These are phyloP conservation scores for Drosophila guanche DNA, from an alignment of 1,140 invertebrate genomes.

Conservation along the genomic window DNA sequence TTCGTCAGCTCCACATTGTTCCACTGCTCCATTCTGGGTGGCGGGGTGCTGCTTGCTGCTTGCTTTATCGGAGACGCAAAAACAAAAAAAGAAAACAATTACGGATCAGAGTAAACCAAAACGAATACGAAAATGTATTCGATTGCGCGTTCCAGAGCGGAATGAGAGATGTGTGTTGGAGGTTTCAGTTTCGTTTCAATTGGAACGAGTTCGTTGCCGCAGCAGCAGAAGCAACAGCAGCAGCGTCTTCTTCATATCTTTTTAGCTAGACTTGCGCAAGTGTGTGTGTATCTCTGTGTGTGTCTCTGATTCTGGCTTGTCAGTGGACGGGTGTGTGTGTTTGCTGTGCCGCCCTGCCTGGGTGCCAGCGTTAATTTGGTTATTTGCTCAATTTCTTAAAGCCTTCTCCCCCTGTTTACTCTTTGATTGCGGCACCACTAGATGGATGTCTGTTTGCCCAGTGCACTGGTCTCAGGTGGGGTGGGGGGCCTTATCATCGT, in stretches of 20 bases:
- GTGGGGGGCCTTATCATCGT: conserved; percentile 23
- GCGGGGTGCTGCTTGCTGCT: conserved; percentile 5
- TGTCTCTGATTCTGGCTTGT: conserved; percentile 25
- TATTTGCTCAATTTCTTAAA: conserved; percentile 71
- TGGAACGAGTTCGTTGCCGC: conserved; percentile 69
- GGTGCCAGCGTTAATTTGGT: conserved; percentile 59
- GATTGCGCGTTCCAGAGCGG: conserved; percentile 49
- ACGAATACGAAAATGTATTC: conserved; percentile 52
- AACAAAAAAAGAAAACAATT: conserved; percentile 26
- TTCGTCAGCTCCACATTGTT: conserved; percentile 80
- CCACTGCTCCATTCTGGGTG: conserved; percentile 76
- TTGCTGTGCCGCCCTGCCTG: conserved; percentile 20
- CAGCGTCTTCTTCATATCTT: conserved; percentile 69
- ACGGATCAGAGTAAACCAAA: conserved; percentile 55
- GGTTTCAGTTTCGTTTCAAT: conserved; percentile 64
- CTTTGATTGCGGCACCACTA: conserved; percentile 59
- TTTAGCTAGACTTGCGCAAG: conserved; percentile 2
- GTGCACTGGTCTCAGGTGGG: conserved; percentile 18
- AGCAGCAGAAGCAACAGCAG: not conserved
- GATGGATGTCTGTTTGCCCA: conserved; percentile 9
- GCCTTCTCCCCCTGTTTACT: conserved; percentile 54
- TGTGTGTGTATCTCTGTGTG: conserved; percentile 12
- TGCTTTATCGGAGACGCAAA: conserved; percentile 57
- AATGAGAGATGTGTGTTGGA: conserved; percentile 64
- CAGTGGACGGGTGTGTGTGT: conserved; percentile 20